Evolutionary conservation across 2,888 invertebrate species (phyloP).

Genomic region (Eupithecia exiguata): DNA sequence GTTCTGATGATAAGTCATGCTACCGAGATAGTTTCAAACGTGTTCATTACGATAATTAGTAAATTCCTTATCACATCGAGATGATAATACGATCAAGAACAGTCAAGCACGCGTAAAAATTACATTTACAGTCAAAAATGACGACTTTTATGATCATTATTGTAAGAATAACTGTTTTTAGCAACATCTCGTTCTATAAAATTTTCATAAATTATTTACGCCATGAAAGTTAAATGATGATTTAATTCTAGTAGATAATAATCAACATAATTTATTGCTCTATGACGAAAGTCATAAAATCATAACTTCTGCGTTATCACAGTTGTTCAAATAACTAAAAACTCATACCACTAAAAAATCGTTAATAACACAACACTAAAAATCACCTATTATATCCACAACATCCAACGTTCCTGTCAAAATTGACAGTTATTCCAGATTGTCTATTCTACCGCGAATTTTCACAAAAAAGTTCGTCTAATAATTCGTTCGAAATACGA

Average conservation of each 20-base stretch:
- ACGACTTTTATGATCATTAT: slow-evolving; percentile 10
- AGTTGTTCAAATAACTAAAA: slow-evolving; percentile 67
- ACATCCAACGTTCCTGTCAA: slow-evolving; percentile 42
- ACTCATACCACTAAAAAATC: slow-evolving; percentile 58
- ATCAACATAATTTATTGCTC: slow-evolving; percentile 5
- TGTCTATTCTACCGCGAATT: background rate
- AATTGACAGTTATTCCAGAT: slow-evolving; percentile 12
- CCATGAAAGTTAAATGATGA: slow-evolving; percentile 26
- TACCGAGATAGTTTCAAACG: slow-evolving; percentile 35
- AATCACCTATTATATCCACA: background rate
- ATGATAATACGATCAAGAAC: slow-evolving; percentile 15
- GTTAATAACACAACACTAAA: slow-evolving; percentile 54
- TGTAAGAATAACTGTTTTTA: slow-evolving; percentile 7
- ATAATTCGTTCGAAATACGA: slow-evolving; percentile 37
- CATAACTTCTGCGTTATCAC: slow-evolving; percentile 46
- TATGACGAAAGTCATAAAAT: slow-evolving; percentile 21
- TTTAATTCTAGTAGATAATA: background rate
- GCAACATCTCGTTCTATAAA: slow-evolving; percentile 34
- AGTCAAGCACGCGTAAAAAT: slow-evolving; percentile 27
- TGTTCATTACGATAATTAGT: slow-evolving; percentile 30
- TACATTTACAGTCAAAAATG: slow-evolving; percentile 14
- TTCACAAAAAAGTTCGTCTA: slow-evolving; percentile 2
- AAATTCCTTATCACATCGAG: slow-evolving; percentile 16
- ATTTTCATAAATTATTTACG: slow-evolving; percentile 25
- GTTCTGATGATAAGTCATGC: slow-evolving; percentile 45